These are phyloP conservation scores for Cactoblastis cactorum DNA, from an alignment of 2,888 invertebrate genomes.

Conservation along the genomic window DNA sequence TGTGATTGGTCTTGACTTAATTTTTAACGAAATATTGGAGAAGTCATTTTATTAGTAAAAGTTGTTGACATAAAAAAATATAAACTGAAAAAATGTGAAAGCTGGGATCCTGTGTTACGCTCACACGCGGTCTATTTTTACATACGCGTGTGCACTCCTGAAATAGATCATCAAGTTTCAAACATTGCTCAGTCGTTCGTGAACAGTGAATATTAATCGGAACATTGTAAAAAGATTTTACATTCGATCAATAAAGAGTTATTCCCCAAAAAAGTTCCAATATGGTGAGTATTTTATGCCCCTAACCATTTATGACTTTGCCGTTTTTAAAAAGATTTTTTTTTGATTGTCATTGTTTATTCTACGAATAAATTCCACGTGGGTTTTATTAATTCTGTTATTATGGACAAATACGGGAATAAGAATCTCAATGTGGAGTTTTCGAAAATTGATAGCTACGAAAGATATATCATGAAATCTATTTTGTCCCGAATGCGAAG, in stretches of 20 bases:
- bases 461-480: conserved; percentile 42
- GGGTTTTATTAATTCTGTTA: neutral
- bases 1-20: too few species aligned
- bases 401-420: conserved; percentile 3
- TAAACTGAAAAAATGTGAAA: conserved; percentile 43
- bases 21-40: too few species aligned
- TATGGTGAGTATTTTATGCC: conserved; percentile 18
- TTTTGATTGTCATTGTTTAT: conserved; percentile 12
- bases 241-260: neutral
- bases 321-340: conserved; percentile 11
- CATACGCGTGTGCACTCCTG: conserved; percentile 56
- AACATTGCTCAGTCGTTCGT: conserved; percentile 27
- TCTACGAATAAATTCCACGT: conserved; percentile 5
- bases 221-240: conserved; percentile 7
- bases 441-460: conserved; percentile 21
- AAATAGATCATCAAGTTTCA: conserved; percentile 62
- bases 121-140: conserved; percentile 58
- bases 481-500: conserved; percentile 53
- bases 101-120: conserved; percentile 38
- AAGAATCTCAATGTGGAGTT: conserved; percentile 9
- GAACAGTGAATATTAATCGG: conserved; percentile 12
- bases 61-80: neutral
- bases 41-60: too few species aligned
- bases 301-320: neutral
- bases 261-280: conserved; percentile 14